phyloP scores from a whole-genome alignment of 2,888 invertebrate species.

The Orthosia incerta region DNA sequence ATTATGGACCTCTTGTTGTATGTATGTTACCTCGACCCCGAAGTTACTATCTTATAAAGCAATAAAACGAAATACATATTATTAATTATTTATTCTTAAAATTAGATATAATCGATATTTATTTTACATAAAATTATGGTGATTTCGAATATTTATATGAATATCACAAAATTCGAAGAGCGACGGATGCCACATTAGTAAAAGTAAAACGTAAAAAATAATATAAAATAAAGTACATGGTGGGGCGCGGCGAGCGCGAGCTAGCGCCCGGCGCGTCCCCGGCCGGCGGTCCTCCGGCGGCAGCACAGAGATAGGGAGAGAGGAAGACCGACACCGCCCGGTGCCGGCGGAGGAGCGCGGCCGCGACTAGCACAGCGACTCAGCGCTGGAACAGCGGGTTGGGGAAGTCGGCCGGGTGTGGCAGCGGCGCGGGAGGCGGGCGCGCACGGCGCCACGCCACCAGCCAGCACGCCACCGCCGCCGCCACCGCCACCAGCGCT shows the following conservation, averaged over 20 bases:
- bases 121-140: constrained; percentile 88
- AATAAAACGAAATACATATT: constrained; percentile 67
- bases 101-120: constrained; percentile 84
- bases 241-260: constrained; percentile 86
- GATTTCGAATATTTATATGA: constrained; percentile 89
- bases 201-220: constrained; percentile 75
- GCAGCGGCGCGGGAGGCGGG: constrained; percentile 96
- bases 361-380: constrained; percentile 83
- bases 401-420: constrained; percentile 98
- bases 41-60: background rate
- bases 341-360: constrained; percentile 90
- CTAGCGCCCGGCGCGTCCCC: constrained; percentile 86
- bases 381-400: constrained; percentile 95
- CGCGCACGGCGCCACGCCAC: constrained; percentile 97
- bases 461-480: constrained; percentile 98
- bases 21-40: too few relatives aligned
- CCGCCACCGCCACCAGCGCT: constrained; percentile 97
- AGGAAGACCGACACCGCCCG: constrained; percentile 89
- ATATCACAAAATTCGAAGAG: constrained; percentile 91
- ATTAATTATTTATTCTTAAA: constrained; percentile 82
- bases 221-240: constrained; percentile 78
- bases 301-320: constrained; percentile 86
- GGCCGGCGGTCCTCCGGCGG: constrained; percentile 90
- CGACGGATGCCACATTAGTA: constrained; percentile 87
- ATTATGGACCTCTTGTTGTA: too few relatives aligned